phyloP scores from a whole-genome alignment of 2,888 invertebrate genomes.

The Megamerina dolium region DNA sequence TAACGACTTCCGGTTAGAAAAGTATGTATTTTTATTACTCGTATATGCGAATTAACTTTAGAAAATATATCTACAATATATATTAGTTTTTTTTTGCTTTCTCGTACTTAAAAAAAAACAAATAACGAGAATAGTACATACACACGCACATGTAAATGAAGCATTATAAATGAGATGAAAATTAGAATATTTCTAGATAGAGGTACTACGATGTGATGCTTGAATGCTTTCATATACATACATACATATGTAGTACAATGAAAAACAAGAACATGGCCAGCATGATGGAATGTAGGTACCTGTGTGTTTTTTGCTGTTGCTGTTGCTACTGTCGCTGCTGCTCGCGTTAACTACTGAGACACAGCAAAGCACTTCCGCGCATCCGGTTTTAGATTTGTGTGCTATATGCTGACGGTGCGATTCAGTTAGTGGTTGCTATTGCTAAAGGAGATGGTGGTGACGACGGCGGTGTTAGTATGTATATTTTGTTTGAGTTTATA shows the following conservation, averaged over 20 bases:
- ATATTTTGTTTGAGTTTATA: not conserved
- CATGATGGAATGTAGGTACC: no score
- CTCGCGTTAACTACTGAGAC: no score
- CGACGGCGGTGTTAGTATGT: not conserved
- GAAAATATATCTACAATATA: no score
- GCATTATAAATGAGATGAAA: constrained; percentile 9
- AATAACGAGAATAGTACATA: no score
- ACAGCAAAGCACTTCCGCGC: constrained; percentile 11
- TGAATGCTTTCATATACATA: constrained; percentile 23
- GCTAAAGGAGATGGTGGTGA: no score
- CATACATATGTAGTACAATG: not conserved
- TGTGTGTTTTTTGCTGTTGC: constrained; percentile 8
- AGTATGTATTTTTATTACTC: no score
- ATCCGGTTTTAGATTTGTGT: constrained; percentile 9
- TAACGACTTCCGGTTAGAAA: constrained; percentile 1
- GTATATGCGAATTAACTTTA: no score
- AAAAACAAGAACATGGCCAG: constrained; percentile 23
- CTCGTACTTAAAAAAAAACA: not conserved
- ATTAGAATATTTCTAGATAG: constrained; percentile 23
- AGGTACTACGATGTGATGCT: constrained; percentile 27
- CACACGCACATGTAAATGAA: no score
- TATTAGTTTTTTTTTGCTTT: constrained; percentile 4
- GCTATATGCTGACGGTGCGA: no score
- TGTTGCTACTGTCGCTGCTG: not conserved
- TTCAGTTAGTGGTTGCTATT: not conserved